Evolutionary conservation across 2,113 vertebrate species (phyloP), one percentile per base, ranked within the genome.

Genomic region (Myotis davidii): DNA sequence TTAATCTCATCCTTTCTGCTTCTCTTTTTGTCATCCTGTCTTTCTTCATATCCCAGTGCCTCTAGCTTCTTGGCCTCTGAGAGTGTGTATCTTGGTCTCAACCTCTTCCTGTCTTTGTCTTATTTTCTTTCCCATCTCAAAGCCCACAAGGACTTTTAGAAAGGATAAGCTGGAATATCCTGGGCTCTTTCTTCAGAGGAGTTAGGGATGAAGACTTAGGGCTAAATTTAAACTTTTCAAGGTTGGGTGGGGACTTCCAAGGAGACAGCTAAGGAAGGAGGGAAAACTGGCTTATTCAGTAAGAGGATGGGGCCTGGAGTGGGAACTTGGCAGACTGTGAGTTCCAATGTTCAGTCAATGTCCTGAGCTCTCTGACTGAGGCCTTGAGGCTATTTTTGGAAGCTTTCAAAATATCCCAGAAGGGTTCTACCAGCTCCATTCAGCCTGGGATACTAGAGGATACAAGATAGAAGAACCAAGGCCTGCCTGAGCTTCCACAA

Each of bases 381-480:
- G 29, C 79, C 91, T 95, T 95, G 83, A 91, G 64, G 78, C 74
- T 94, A 96, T 96, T 97, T 97, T 96, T 94, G 85, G 94, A 96
- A 95, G 84, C 48, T 93, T 96, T 94, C 37, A 96, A 97, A 97
- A 97, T 96, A 96, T 95, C 81, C 70, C 92, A 84, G 90, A 96
- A 97, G 64, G 79, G 34, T 78, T 48, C 42, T 50, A 52, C 76
- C 69, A 67, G 2, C 29, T 79, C 84, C 42, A 90, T 87, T 91
- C 23, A 88, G 79, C 27, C 67, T 92, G 76, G n/a, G 20, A 85
- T 90, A 82, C 70, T 70, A 94, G 82, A 87, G 13, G 52, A 96
- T 84, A 96, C 87, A 88, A 77, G 54, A 61, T 37, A 91, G 87
- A 95, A 81, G 39, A 83, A 74, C 45, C 78, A 56, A 87, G n/a